Conservation (phyloP, 2,113 vertebrate species). For the Oenanthe melanoleuca region DNA sequence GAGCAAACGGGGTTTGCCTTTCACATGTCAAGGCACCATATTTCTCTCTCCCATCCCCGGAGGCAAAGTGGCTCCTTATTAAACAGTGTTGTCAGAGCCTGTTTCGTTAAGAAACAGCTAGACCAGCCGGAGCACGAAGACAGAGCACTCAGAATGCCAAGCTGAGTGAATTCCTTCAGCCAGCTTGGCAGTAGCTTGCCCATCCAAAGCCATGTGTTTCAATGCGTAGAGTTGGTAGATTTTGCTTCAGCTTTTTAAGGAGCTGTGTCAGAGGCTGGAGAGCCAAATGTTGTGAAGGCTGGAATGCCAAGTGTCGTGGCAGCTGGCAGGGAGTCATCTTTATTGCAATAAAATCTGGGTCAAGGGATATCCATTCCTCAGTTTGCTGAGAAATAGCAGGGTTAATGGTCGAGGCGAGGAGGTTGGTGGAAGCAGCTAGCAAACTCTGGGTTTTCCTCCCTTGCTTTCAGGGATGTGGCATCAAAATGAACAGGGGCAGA, state of each 20-base stretch:
- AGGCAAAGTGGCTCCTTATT: neutral
- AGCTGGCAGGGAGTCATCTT: neutral
- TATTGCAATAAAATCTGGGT: neutral
- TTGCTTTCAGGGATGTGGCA: neutral
- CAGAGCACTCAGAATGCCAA: neutral
- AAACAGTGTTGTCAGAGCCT: neutral
- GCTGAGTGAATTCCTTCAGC: neutral
- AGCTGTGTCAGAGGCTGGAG: neutral
- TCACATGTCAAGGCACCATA: neutral
- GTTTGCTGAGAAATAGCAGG: neutral
- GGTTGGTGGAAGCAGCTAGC: neutral
- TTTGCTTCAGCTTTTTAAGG: neutral
- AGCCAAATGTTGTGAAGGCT: neutral
- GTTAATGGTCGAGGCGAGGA: rapidly evolving
- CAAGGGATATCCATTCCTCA: neutral
- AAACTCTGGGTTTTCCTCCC: neutral
- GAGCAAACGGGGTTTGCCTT: neutral
- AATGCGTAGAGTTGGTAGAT: neutral
- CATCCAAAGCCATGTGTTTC: neutral
- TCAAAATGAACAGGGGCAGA: neutral
- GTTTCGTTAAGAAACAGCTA: neutral
- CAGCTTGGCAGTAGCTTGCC: rapidly evolving
- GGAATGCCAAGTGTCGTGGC: neutral
- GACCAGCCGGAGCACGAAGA: neutral
- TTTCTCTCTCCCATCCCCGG: neutral